Base-by-base conservation (phyloP, 30 jellyfish, hydroid and myxozoan genomes). In the Calvadosia cruxmelitensis region DNA sequence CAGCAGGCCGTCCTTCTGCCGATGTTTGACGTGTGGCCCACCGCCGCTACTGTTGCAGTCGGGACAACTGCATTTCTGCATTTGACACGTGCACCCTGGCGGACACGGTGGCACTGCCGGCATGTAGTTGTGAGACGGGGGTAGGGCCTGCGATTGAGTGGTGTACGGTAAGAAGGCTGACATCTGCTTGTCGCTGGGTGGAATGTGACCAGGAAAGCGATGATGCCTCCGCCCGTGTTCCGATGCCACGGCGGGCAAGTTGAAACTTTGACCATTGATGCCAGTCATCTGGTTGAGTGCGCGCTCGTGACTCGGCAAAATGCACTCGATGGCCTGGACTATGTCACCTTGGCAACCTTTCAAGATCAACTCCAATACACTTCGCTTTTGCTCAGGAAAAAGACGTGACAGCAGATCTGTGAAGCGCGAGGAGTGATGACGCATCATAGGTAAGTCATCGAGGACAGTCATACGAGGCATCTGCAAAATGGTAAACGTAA, bases 281-380 rank as follows among this genome's bases (percentile, higher is more conserved):
- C 68, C 69, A 0, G 97, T 78, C 84, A 90, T 71, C 33, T 90
- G 98, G 12, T 86, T 84, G 28, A 90, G 89, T 0, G 98, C 98
- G 50, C 98, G 61, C 51, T 90, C 98, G 67, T 90, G 98, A 74
- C 98, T 90, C 3, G 98, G 98, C 26, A 90, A 68, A 31, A 90
- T 72, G 53, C 98, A 90, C 62, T 90, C 98, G 36, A 90, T 90
- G 3, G 98, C 98, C 67, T 90, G 98, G 13, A 90, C 98, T 3
- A 90, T 73, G 76, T 90, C 98, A 20, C 93, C 89, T 29, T 90
- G 81, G 64, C 98, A 90, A 64, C 98, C 98, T 64, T 90, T 90
- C 63, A 90, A 50, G 28, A 90, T 90, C 50, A 90, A 79, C 63
- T 90, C 98, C 30, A 90, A 64, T 0, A 90, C 98, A 32, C 95